These are phyloP conservation scores for Conopomorpha cramerella DNA, from an alignment of 1,140 invertebrate genomes.

Conservation along the genomic window DNA sequence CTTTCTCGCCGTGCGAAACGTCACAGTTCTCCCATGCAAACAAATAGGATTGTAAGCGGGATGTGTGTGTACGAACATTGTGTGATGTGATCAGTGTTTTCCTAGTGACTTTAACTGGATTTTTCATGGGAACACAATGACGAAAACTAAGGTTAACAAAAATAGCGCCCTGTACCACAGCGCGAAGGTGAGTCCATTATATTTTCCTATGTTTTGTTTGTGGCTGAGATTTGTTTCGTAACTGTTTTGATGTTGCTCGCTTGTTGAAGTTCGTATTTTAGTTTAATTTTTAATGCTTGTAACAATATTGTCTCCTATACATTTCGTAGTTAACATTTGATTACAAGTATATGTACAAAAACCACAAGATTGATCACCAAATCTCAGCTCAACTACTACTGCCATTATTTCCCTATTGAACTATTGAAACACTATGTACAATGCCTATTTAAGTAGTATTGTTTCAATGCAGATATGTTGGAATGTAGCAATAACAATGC, in stretches of 20 bases:
- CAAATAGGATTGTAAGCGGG: conserved; percentile 16
- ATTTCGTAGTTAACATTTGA: no score
- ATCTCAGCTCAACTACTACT: no score
- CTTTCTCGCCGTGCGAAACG: conserved; percentile 13
- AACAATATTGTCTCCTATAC: no score
- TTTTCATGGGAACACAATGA: conserved; percentile 27
- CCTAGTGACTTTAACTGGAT: conserved; percentile 13
- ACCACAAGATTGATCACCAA: no score
- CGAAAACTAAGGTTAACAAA: conserved; percentile 37
- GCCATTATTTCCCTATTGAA: no score
- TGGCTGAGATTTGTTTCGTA: conserved; percentile 5
- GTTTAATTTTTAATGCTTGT: no score
- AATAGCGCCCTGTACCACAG: conserved; percentile 48
- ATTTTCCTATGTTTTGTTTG: conserved; percentile 6
- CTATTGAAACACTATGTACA: no score
- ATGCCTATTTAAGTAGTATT: no score
- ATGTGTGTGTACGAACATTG: conserved; percentile 22
- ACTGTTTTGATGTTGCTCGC: conserved; percentile 6
- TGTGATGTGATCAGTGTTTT: conserved; percentile 30
- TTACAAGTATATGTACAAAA: no score
- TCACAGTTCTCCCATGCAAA: conserved; percentile 16
- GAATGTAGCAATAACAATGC: no score
- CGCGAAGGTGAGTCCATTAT: conserved; percentile 36
- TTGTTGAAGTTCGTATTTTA: no score
- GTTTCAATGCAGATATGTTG: no score